Evolutionary conservation across 2,797 vertebrate species (phyloP).

Genomic region (Pitangus sulphuratus): DNA sequence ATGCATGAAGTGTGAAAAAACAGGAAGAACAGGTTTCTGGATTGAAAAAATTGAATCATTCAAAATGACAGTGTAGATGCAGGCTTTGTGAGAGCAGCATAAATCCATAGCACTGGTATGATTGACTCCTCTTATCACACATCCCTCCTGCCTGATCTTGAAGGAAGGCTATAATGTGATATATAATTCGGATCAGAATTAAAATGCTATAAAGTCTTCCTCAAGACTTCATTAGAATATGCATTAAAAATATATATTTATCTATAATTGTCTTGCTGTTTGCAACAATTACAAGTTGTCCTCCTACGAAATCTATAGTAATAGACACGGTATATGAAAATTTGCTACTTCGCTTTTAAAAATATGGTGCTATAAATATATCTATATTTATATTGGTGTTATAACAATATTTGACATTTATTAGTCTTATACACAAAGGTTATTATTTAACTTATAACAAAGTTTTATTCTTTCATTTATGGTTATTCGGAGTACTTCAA

Average conservation of each 20-base stretch:
- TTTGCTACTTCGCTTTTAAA: not conserved
- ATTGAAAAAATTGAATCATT: constrained; percentile 12
- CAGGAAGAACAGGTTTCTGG: not conserved
- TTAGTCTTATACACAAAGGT: not conserved
- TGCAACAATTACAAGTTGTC: not conserved
- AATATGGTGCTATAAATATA: not conserved
- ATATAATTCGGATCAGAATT: not conserved
- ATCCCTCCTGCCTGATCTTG: not conserved
- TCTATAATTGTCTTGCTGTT: not conserved
- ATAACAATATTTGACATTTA: not conserved
- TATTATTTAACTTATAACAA: not conserved
- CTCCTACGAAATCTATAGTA: not conserved
- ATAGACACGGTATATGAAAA: not conserved
- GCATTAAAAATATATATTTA: not conserved
- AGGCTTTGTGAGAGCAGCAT: not conserved
- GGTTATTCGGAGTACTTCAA: not conserved
- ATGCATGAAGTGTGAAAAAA: not conserved
- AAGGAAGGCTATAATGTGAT: not conserved
- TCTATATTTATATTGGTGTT: not conserved
- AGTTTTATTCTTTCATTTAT: not conserved
- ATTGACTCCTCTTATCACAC: not conserved
- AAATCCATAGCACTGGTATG: not conserved
- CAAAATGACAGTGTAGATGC: not conserved
- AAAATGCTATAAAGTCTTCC: not conserved
- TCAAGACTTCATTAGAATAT: not conserved